Base-by-base conservation (phyloP, 1,140 invertebrate species). In the Polyergus mexicanus region DNA sequence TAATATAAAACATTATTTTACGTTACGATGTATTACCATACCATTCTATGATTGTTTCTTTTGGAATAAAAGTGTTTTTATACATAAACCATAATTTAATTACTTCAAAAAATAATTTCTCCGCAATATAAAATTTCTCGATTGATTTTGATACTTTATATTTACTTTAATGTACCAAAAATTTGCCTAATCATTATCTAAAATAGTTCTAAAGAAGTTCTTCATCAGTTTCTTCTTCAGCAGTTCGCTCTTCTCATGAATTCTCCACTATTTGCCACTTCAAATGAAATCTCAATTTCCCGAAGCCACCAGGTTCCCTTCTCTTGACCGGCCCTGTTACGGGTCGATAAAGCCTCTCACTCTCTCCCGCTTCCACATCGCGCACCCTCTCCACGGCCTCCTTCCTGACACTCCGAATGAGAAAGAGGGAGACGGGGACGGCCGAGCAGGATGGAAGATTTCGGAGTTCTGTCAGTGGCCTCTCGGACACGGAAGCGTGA, bases 271-370 rank as follows among this genome's bases (percentile, higher is more conserved):
- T 47, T 60, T 62, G 54, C 6, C 66, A 47, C 19, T 72, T 62
- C 3, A 74, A 83, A 62, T 28, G n/a, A 44, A 60, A 83, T 60
- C 25, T 72, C 38, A 44, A 60, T 83, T 74, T 89, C n/a, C 38
- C 87, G 38, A 85, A 85, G 76, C 74, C 78, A 77, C 54, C 35
- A 41, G 56, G 88, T 86, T 32, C 41, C 47, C 81, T 51, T 32
- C 44, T 56, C 44, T 47, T 44, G 44, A 76, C 81, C 69, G 74
- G 71, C 81, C 71, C 81, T 77, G 72, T 28, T 16, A 25, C 78
- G 90, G 91, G 90, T 92, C 92, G 92, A 92, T 92, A 92, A 89
- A 92, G 92, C 87, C 87, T 85, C 71, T 78, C 81, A 60, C 85
- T 28, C 22, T 86, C 71, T 81, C 85, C 62, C 8, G 44, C 25